These are phyloP conservation scores for Caerostris darwini DNA, from an alignment of 1,140 invertebrate genomes.

Conservation along the genomic window DNA sequence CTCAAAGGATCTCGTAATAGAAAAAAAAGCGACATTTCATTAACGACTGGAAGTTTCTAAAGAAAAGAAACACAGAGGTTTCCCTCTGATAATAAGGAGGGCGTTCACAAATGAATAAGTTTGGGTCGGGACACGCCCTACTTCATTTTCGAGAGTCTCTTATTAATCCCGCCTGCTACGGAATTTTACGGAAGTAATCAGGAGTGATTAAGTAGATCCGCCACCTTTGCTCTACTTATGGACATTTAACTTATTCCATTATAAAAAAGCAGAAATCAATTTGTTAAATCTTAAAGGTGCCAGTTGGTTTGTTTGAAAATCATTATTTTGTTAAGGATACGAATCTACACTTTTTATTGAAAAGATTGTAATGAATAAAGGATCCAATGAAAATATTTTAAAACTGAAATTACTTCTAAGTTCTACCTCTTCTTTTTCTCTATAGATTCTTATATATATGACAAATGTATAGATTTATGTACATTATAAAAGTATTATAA, in stretches of 20 bases:
- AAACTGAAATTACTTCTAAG: neutral
- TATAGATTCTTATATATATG: too few relatives aligned
- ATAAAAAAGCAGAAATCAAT: neutral
- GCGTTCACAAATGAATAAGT: slow-evolving; percentile 8
- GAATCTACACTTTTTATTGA: neutral
- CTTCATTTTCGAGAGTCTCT: slow-evolving; percentile 17
- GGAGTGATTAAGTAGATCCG: neutral
- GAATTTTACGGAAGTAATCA: neutral
- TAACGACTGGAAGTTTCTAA: neutral
- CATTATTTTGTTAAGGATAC: neutral
- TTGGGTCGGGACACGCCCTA: slow-evolving; percentile 4
- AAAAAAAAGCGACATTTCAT: neutral
- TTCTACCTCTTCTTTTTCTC: neutral
- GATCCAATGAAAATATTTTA: neutral
- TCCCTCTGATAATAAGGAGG: slow-evolving; percentile 44
- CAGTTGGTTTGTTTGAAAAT: neutral
- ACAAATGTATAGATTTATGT: too few relatives aligned
- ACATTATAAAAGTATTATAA: too few relatives aligned
- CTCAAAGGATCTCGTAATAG: neutral
- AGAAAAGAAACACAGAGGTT: neutral
- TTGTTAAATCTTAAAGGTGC: neutral
- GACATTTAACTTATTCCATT: neutral
- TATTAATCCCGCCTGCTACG: neutral
- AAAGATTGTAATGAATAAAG: neutral
- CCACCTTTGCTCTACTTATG: neutral